Base-by-base conservation (phyloP, 1,140 invertebrate species). In the Camponotus vicinus region DNA sequence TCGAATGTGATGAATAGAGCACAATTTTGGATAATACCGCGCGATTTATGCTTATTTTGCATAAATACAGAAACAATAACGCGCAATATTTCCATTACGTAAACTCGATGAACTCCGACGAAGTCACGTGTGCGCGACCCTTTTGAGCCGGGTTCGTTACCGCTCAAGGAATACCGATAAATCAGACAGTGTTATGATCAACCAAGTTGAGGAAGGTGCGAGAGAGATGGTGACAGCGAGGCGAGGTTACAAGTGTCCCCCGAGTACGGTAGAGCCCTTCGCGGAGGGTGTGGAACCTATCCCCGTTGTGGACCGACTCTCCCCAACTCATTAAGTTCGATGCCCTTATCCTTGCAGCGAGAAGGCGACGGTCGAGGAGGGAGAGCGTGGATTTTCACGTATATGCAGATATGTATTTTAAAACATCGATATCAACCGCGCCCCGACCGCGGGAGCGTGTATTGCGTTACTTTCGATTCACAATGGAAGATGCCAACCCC, bases 131-230 rank as follows among this genome's bases (percentile, higher is more conserved):
- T 55, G 18, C 34, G 70, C 66, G 52, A 71, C 66, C 63, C 64
- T 84, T 75, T 49, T 40, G 37, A 82, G 66, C 52, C 40, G 59
- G 63, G 34, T 55, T 32, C 75, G 87, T 89, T 89, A 79, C 67
- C n/a, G 59, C 27, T 94, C 91, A 92, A 93, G 90, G 91, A 95
- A 94, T 94, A 91, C 92, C 93, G 93, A 95, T 94, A 95, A 94
- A 95, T 95, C 94, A 95, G 91, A 78, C 87, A 86, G 87, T 90
- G 88, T 93, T 91, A 92, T 87, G 88, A 86, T 63, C 57, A 61
- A 34, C 32, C 18, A 34, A 49, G 45, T 61, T 37, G 78, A 86
- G 40, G 42, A 87, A 86, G 61, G 63, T 76, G 73, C 42, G 82
- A 82, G 80, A 78, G 61, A 88, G 90, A 91, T 34, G 67, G 76